Conservation (phyloP, 2,888 invertebrate genomes). For the Macrosoma leucophasiata region DNA sequence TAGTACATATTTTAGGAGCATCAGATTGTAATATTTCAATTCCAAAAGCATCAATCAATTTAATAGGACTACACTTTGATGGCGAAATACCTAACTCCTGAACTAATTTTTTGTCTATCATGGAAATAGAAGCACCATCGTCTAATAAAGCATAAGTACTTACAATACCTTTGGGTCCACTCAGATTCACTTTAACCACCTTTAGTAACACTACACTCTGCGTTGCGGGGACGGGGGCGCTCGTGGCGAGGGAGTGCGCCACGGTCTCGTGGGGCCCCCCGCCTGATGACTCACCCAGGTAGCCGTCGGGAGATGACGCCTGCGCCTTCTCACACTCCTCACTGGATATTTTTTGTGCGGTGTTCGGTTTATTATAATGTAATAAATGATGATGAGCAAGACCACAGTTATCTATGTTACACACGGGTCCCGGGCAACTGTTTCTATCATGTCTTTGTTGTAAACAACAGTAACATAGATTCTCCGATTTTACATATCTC, state of each 20-base stretch:
- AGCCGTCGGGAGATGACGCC: too few species aligned
- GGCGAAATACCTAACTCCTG: conserved; percentile 6
- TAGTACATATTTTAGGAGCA: conserved; percentile 15
- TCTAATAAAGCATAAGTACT: conserved; percentile 16
- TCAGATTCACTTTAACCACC: conserved; percentile 16
- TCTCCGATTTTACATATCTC: conserved; percentile 13
- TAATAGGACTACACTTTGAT: conserved; percentile 5
- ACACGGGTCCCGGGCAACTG: conserved; percentile 8
- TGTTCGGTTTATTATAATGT: conserved; percentile 13
- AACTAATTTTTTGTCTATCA: conserved; percentile 16
- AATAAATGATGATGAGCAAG: conserved; percentile 17
- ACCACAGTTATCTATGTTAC: conserved; percentile 16
- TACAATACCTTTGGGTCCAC: conserved; percentile 18
- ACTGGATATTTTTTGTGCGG: neutral
- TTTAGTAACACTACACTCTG: conserved; percentile 13
- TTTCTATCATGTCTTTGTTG: conserved; percentile 2
- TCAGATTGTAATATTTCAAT: conserved; percentile 12
- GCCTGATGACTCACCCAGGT: too few species aligned
- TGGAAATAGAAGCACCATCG: conserved; percentile 18
- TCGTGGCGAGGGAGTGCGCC: conserved; percentile 2
- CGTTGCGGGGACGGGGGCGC: neutral
- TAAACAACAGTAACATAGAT: conserved; percentile 11
- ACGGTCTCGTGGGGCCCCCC: conserved; percentile 1
- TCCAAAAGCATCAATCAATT: conserved; percentile 5
- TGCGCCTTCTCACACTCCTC: too few species aligned